Conservation (phyloP, 2,888 invertebrate species). For the Cancer borealis region DNA sequence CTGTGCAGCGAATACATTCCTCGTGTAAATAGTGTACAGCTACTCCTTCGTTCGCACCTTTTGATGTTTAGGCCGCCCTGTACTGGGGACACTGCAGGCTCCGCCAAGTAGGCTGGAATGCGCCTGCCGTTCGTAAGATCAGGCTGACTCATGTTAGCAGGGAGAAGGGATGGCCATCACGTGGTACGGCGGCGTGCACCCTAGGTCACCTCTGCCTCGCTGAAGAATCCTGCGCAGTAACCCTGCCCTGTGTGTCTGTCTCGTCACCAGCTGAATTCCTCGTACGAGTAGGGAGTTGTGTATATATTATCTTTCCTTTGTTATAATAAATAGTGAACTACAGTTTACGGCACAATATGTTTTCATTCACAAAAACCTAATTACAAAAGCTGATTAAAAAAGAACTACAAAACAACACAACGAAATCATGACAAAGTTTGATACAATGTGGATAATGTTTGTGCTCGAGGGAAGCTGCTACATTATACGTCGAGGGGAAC, state of each 20-base stretch:
- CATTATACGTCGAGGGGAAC: neutral
- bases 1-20: neutral
- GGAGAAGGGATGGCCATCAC: neutral
- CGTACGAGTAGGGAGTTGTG: conserved; percentile 38
- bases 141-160: neutral
- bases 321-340: conserved; percentile 55
- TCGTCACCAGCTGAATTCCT: conserved; percentile 26
- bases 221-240: conserved; percentile 5
- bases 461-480: neutral
- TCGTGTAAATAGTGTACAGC: conserved; percentile 56
- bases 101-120: neutral
- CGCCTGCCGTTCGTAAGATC: neutral
- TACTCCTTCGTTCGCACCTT: conserved; percentile 30
- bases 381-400: neutral
- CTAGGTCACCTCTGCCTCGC: conserved; percentile 34
- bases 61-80: neutral
- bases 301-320: conserved; percentile 52
- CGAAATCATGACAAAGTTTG: neutral
- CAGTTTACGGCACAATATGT: neutral
- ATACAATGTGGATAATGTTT: neutral
- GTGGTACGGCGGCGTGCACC: neutral
- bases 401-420: neutral
- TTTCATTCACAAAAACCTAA: neutral
- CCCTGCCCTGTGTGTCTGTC: conserved; percentile 23
- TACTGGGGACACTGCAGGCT: neutral